Evolutionary conservation across 1,140 invertebrate genomes (phyloP).

Genomic region (Drosophila baimaii): DNA sequence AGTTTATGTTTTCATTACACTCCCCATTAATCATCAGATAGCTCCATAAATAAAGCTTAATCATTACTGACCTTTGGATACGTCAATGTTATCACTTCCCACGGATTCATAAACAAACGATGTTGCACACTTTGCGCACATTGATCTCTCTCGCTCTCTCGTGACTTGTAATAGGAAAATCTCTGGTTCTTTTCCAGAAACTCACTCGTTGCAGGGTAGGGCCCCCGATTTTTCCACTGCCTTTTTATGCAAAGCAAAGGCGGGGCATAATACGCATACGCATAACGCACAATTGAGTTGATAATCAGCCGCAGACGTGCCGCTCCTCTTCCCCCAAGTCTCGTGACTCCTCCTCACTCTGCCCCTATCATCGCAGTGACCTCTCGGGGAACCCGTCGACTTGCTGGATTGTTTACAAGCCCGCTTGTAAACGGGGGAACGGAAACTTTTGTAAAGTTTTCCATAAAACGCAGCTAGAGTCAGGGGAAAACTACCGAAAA

Average conservation of each 20-base stretch:
- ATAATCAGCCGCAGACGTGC: conserved; percentile 39
- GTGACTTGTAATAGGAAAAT: conserved; percentile 16
- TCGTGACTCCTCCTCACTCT: conserved; percentile 52
- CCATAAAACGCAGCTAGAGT: conserved; percentile 35
- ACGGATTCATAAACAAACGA: conserved; percentile 4
- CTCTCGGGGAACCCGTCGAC: conserved; percentile 49
- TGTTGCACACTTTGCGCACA: conserved; percentile 9
- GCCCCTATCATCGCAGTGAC: conserved; percentile 49
- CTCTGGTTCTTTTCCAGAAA: conserved; percentile 30
- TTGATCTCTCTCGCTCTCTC: conserved; percentile 7
- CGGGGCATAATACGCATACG: conserved; percentile 11
- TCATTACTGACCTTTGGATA: conserved; percentile 17
- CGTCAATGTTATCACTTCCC: conserved; percentile 8
- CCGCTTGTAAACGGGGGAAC: conserved; percentile 45
- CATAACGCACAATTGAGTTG: conserved; percentile 35
- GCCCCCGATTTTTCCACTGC: conserved; percentile 25
- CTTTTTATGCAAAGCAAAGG: conserved; percentile 36
- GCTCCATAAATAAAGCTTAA: conserved; percentile 6
- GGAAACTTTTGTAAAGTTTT: conserved; percentile 78
- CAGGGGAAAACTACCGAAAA: conserved; percentile 55
- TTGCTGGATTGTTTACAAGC: conserved; percentile 74
- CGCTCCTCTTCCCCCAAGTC: conserved; percentile 37
- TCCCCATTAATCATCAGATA: background rate
- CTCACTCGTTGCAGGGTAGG: background rate
- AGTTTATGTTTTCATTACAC: background rate